phyloP scores from a whole-genome alignment of 2,113 vertebrate species.

The Tor tambroides region DNA sequence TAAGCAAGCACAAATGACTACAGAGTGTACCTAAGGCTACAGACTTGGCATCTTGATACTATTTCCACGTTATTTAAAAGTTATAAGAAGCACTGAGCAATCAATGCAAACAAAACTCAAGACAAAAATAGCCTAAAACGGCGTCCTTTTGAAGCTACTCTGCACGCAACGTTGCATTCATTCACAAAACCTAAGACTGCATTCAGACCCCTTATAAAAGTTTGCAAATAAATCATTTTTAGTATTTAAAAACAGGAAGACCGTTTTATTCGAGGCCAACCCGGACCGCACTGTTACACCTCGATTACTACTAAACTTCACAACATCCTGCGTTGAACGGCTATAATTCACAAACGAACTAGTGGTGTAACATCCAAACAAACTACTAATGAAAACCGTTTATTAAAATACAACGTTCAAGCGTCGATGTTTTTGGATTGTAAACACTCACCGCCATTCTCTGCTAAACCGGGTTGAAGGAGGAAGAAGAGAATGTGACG shows the following conservation, averaged over 20 bases:
- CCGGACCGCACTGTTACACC: too few relatives aligned
- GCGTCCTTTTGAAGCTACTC: background rate
- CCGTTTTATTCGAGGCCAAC: background rate
- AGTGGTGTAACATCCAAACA: background rate
- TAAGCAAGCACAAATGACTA: too few relatives aligned
- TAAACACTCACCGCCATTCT: background rate
- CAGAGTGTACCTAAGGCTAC: background rate
- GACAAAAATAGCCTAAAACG: background rate
- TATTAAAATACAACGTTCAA: accelerated
- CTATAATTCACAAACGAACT: too few relatives aligned
- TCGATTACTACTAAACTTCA: accelerated
- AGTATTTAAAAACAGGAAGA: background rate
- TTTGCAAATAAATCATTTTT: accelerated
- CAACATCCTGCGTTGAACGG: accelerated
- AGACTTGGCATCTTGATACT: background rate
- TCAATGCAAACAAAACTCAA: too few relatives aligned
- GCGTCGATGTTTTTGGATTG: too few relatives aligned
- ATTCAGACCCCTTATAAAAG: background rate
- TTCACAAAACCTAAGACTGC: background rate
- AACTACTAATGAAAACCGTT: accelerated
- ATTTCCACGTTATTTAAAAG: too few relatives aligned
- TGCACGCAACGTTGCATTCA: background rate
- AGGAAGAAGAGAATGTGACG: background rate
- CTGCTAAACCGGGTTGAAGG: accelerated
- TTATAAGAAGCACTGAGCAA: too few relatives aligned